Evolutionary conservation across 1,140 invertebrate genomes (phyloP).

Genomic region (Cherax quadricarinatus): DNA sequence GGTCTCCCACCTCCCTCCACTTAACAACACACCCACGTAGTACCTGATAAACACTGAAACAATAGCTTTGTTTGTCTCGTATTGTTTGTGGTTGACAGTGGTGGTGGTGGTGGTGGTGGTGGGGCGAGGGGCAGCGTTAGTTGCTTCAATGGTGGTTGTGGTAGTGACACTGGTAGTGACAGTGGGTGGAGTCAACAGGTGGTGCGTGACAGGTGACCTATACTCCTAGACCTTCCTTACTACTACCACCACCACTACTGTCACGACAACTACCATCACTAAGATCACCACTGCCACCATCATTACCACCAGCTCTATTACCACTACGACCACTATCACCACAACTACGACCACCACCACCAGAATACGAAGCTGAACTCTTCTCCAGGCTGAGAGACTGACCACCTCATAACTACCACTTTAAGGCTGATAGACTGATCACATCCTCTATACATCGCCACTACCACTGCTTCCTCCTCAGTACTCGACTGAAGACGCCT

Average conservation of each 20-base stretch:
- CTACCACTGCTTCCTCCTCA: too few relatives aligned
- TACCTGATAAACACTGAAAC: not conserved
- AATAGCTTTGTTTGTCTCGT: not conserved
- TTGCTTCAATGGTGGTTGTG: too few relatives aligned
- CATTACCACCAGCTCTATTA: not conserved
- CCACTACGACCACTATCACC: not conserved
- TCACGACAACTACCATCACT: not conserved
- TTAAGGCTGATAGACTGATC: too few relatives aligned
- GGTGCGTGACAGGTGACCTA: not conserved
- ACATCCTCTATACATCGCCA: too few relatives aligned
- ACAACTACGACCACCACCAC: not conserved
- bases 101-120: not conserved
- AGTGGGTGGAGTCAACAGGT: not conserved
- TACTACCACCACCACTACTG: not conserved
- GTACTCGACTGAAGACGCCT: too few relatives aligned
- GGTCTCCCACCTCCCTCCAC: not conserved
- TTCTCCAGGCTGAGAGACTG: too few relatives aligned
- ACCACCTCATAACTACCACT: too few relatives aligned
- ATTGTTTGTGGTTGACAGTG: not conserved
- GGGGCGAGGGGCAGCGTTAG: too few relatives aligned
- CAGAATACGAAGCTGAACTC: too few relatives aligned
- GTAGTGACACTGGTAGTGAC: not conserved
- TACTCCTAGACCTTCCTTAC: not conserved
- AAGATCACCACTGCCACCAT: not conserved
- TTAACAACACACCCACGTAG: not conserved